These are phyloP conservation scores for Oligia strigilis DNA, from an alignment of 2,888 invertebrate species.

Conservation along the genomic window DNA sequence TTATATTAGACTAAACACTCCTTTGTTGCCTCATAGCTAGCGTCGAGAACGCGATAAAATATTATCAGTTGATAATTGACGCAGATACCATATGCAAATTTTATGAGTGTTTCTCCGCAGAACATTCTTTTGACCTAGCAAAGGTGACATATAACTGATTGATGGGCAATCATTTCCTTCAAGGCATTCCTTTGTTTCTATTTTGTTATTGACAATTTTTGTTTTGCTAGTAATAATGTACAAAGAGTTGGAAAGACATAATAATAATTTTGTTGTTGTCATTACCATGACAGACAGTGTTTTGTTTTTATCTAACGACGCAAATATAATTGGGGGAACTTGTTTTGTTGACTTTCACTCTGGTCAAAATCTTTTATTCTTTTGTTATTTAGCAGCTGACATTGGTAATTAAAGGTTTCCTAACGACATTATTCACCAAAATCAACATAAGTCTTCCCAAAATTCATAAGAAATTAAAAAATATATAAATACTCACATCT, in stretches of 20 bases:
- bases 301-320: slow-evolving; percentile 13
- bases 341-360: slow-evolving; percentile 16
- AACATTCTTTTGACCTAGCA: slow-evolving; percentile 39
- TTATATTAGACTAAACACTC: not conserved
- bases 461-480: not conserved
- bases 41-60: slow-evolving; percentile 26
- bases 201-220: slow-evolving; percentile 19
- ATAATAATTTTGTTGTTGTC: not conserved
- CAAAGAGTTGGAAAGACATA: not conserved
- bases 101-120: slow-evolving; percentile 4
- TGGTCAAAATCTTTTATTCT: not conserved
- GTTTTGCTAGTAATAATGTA: slow-evolving; percentile 7
- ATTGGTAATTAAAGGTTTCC: not conserved
- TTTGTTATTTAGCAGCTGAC: not conserved
- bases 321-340: not conserved
- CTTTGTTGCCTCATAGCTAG: not conserved
- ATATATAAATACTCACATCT: slow-evolving; percentile 86
- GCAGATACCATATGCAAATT: slow-evolving; percentile 42
- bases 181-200: slow-evolving; percentile 21
- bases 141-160: slow-evolving; percentile 56
- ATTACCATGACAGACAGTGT: slow-evolving; percentile 10
- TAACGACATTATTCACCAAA: not conserved
- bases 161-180: slow-evolving; percentile 17
- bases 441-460: not conserved
- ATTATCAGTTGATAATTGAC: slow-evolving; percentile 47